These are phyloP conservation scores for Nothocercus julius DNA, from an alignment of 2,113 vertebrate genomes.

Conservation along the genomic window DNA sequence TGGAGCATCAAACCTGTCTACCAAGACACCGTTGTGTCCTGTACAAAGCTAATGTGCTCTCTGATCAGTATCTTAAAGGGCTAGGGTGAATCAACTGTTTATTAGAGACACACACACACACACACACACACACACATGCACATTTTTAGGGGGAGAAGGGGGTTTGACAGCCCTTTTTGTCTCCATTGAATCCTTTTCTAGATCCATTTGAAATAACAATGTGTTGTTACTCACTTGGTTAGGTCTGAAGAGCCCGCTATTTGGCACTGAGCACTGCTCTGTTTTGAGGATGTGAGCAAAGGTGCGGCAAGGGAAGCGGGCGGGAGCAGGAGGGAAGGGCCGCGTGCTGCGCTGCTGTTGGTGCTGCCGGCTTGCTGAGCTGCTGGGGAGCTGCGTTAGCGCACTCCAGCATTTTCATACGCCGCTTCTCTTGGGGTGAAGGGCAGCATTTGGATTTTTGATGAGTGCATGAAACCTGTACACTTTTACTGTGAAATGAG, in stretches of 20 bases:
- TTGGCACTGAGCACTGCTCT: neutral
- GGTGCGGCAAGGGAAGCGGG: neutral
- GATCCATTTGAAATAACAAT: neutral
- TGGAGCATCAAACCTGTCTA: neutral
- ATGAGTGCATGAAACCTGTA: neutral
- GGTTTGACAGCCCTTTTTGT: neutral
- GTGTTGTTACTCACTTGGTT: neutral
- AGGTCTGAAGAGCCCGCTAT: neutral
- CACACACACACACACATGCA: no score
- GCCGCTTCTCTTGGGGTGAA: neutral
- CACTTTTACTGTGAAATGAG: neutral
- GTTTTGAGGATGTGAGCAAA: rapidly evolving
- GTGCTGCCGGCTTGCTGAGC: neutral
- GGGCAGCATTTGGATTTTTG: neutral
- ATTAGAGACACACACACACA: neutral
- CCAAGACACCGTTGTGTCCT: neutral
- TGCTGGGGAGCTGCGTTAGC: neutral
- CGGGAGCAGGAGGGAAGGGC: neutral
- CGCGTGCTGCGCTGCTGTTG: neutral
- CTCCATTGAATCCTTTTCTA: neutral
- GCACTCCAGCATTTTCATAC: neutral
- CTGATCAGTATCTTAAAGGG: neutral
- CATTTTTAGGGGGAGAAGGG: no score
- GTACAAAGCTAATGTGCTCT: neutral
- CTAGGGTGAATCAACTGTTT: neutral